A percentile compares a stretch with the other conserved stretches of the same genome.
These are phyloP conservation scores for Lateolabrax maculatus DNA, from an alignment of 2,797 vertebrate genomes.

Conservation along the genomic window DNA sequence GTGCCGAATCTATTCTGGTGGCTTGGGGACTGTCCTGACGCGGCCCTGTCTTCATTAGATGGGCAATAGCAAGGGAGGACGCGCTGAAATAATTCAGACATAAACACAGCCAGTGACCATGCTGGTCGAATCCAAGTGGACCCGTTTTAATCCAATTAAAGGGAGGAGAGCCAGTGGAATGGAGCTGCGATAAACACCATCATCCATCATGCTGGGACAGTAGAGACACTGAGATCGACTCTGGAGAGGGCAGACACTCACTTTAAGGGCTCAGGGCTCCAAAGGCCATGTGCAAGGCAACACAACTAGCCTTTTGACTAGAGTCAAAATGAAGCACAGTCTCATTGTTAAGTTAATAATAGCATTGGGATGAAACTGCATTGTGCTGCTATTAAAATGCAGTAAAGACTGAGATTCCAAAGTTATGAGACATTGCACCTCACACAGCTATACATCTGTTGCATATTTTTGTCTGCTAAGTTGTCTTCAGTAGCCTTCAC, in stretches of 20 bases:
- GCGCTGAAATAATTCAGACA: constrained; percentile 69
- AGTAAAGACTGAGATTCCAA: neutral
- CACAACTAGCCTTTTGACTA: neutral
- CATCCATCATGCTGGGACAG: constrained; percentile 76
- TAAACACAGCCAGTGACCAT: constrained; percentile 61
- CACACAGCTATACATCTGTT: neutral
- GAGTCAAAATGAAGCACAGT: constrained; percentile 22
- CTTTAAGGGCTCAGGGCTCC: constrained; percentile 37
- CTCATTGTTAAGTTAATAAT: constrained; percentile 4
- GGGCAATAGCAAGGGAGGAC: constrained; percentile 22
- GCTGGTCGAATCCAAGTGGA: constrained; percentile 67
- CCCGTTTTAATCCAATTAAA: constrained; percentile 81
- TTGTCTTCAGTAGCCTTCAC: constrained; percentile 36
- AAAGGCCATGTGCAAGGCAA: constrained; percentile 17
- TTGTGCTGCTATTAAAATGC: neutral
- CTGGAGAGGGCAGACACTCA: constrained; percentile 40
- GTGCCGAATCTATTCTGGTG: constrained; percentile 60
- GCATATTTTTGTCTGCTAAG: constrained; percentile 16
- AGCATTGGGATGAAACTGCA: constrained; percentile 3
- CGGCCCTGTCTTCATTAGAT: constrained; percentile 53
- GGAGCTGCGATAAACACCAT: constrained; percentile 60
- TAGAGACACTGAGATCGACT: constrained; percentile 50
- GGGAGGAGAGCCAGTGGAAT: constrained; percentile 62
- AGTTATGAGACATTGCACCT: constrained; percentile 11
- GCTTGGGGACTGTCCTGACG: constrained; percentile 57